These are phyloP conservation scores for Hipparchia sbordonii DNA, from an alignment of 2,888 invertebrate genomes.

Conservation along the genomic window DNA sequence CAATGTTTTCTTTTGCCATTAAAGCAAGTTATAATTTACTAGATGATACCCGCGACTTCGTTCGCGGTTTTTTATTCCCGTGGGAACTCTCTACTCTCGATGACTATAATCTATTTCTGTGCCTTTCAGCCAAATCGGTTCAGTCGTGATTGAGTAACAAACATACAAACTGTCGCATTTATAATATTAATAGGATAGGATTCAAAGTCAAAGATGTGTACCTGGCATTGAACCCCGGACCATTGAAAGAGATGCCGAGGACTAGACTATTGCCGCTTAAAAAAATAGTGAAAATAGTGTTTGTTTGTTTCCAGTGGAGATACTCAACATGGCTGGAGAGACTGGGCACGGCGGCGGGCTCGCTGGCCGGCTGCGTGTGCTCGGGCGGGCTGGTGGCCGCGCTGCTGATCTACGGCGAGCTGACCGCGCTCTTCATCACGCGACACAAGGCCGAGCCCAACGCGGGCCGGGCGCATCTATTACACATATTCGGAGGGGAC, in stretches of 20 bases:
- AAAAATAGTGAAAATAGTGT: background rate
- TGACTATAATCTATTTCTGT: no score
- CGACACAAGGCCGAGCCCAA: conserved; percentile 67
- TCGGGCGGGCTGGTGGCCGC: conserved; percentile 77
- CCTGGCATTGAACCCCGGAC: no score
- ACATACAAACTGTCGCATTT: no score
- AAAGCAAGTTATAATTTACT: background rate
- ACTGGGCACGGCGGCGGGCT: conserved; percentile 52
- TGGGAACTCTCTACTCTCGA: no score
- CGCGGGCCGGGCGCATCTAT: conserved; percentile 64
- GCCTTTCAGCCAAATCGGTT: no score
- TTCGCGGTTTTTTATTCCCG: no score
- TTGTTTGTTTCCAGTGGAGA: conserved; percentile 63
- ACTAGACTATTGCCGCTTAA: background rate
- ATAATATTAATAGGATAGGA: no score
- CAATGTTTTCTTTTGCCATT: no score
- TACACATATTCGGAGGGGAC: conserved; percentile 79
- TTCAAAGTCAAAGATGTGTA: no score
- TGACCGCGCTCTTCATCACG: conserved; percentile 83
- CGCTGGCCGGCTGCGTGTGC: conserved; percentile 51
- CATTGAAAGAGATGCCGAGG: no score
- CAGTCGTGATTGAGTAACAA: no score
- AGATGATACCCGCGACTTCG: no score
- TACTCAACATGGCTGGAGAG: conserved; percentile 64
- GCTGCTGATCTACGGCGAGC: conserved; percentile 84